Base-by-base conservation (phyloP, 1,140 invertebrate genomes). In the Heliothis virescens region DNA sequence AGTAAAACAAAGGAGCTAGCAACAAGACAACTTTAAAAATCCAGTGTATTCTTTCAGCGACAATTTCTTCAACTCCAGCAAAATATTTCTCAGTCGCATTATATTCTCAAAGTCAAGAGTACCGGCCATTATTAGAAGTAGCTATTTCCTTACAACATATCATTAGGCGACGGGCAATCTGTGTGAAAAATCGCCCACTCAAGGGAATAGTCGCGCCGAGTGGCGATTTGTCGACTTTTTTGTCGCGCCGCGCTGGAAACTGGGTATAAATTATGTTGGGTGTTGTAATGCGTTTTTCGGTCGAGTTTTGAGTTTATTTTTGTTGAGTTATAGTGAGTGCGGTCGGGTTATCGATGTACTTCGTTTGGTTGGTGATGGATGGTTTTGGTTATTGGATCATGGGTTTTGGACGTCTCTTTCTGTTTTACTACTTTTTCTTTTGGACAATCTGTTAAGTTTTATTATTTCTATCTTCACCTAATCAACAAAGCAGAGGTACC, bases 201-300 rank as follows among this genome's bases (percentile, higher is more conserved):
- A 63, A 63, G 69, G 75, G 76, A 81, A 79, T 80, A 74, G 82
- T 72, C 74, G 73, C 79, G 60, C 53, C 34, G 72, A 85, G 84
- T 80, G 77, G 82, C 82, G 79, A 85, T 85, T 85, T 85, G 84
- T 85, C 74, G 74, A 76, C 48, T 79, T 85, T 83, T 85, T 83
- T 80, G 77, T 83, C 69, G 75, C 74, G 57, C 74, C 79, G 77
- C 75, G 55, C 50, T 47, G 55, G 73, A 48, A 41, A 15, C 13
- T n/a, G 18, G 77, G 53, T 48, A 77, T 82, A 82, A 72, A 77
- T 82, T 79, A 82, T 75, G 81, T 82, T 16, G 63, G 15, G 47
- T 4, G 63, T 48, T 67, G 63, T 67, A 67, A 67, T 67, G 41
- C 63, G 63, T 67, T 67, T 67, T 67, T 67, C 63, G 63, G 63